These are phyloP conservation scores for Caenorhabditis angaria DNA, from an alignment of 2,888 invertebrate species.

Conservation along the genomic window DNA sequence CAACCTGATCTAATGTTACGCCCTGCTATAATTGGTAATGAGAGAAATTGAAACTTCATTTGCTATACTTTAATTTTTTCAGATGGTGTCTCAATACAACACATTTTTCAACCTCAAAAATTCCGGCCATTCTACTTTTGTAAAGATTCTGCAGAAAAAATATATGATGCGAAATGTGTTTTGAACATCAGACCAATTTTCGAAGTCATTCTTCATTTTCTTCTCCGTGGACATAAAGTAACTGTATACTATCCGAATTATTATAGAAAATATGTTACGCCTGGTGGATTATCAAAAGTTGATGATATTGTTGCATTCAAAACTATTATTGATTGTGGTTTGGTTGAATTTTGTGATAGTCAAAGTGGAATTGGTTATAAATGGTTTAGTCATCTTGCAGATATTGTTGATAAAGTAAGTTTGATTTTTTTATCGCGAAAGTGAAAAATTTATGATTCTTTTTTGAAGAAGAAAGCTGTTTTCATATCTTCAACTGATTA, in stretches of 20 bases:
- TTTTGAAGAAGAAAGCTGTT: constrained; percentile 7
- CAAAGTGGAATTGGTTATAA: neutral
- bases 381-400: constrained; percentile 20
- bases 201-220: constrained; percentile 20
- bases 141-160: neutral
- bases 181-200: constrained; percentile 23
- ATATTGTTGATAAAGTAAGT: constrained; percentile 8
- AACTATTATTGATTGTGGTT: constrained; percentile 9
- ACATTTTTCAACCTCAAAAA: neutral
- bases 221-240: constrained; percentile 29
- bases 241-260: constrained; percentile 20
- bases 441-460: neutral
- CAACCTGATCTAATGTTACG: neutral
- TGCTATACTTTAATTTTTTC: constrained; percentile 12
- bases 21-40: constrained; percentile 26
- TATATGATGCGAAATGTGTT: neutral
- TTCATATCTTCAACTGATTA: constrained; percentile 23
- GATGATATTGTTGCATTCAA: constrained; percentile 23
- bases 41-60: neutral
- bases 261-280: constrained; percentile 16
- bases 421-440: neutral
- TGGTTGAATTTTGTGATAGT: constrained; percentile 13
- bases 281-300: constrained; percentile 19
- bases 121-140: neutral
- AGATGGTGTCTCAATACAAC: constrained; percentile 30